phyloP scores from a whole-genome alignment of 2,888 invertebrate species.

The Sthenelais limicola region DNA sequence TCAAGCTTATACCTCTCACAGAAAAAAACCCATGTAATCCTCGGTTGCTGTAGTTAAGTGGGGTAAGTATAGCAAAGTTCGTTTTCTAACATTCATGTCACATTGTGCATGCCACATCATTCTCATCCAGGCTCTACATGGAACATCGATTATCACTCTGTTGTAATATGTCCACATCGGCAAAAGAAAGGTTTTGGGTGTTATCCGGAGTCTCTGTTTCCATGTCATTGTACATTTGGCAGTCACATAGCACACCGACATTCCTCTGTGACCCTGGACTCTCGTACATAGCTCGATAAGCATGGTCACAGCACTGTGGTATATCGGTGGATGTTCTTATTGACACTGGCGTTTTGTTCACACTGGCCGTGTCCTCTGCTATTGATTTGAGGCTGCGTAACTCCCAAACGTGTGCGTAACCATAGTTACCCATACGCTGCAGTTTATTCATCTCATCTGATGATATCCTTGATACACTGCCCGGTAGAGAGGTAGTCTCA shows the following conservation, averaged over 20 bases:
- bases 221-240: background rate
- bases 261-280: constrained; percentile 3
- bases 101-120: no score
- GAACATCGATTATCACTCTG: constrained; percentile 35
- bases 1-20: no score
- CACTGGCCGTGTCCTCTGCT: constrained; percentile 12
- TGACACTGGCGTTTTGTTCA: constrained; percentile 23
- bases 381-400: constrained; percentile 36
- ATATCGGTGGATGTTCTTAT: background rate
- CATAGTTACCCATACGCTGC: constrained; percentile 34
- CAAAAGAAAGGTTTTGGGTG: background rate
- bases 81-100: no score
- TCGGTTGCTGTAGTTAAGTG: no score
- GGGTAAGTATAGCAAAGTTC: no score
- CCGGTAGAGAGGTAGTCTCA: constrained; percentile 22
- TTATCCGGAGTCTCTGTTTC: background rate
- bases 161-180: constrained; percentile 32
- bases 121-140: no score
- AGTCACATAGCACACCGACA: constrained; percentile 29
- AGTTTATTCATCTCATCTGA: constrained; percentile 25
- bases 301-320: constrained; percentile 26
- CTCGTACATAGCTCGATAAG: constrained; percentile 29
- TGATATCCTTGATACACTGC: constrained; percentile 23
- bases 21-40: no score
- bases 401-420: constrained; percentile 38